phyloP scores from a whole-genome alignment of 2,797 vertebrate species.

The Muraenolepis orangiensis region DNA sequence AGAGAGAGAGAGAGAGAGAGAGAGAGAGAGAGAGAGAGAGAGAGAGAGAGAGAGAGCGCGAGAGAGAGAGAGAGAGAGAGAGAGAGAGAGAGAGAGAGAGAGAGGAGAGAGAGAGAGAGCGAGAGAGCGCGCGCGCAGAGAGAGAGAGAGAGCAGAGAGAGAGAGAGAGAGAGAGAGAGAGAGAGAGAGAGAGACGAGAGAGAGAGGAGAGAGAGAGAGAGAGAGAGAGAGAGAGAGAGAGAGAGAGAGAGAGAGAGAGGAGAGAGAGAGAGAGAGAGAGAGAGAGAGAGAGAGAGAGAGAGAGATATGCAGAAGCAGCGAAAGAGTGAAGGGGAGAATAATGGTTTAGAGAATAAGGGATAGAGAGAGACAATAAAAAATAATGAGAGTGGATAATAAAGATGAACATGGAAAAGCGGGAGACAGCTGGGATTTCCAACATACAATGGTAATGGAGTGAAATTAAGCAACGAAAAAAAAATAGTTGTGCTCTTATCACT shows the following conservation, averaged over 20 bases:
- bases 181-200: background rate
- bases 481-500: background rate
- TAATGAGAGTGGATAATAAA: background rate
- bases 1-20: background rate
- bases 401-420: background rate
- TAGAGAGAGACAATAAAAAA: constrained; percentile 1
- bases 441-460: background rate
- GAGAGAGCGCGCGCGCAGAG: too few species aligned
- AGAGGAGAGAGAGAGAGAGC: background rate
- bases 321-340: background rate
- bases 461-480: background rate
- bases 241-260: background rate
- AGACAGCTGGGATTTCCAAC: background rate
- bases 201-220: constrained; percentile 1
- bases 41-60: constrained; percentile 12
- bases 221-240: background rate
- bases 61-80: constrained; percentile 3
- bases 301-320: constrained; percentile 2
- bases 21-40: background rate
- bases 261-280: constrained; percentile 12
- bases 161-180: constrained; percentile 12
- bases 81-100: constrained; percentile 4
- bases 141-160: constrained; percentile 34
- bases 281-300: background rate
- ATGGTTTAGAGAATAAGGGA: background rate